A percentile compares a stretch with the other conserved stretches of the same genome.
These are phyloP conservation scores for Diacarnus erythraeanus DNA, from an alignment of 37 sponge, comb jelly and placozoan genomes.

Conservation along the genomic window DNA sequence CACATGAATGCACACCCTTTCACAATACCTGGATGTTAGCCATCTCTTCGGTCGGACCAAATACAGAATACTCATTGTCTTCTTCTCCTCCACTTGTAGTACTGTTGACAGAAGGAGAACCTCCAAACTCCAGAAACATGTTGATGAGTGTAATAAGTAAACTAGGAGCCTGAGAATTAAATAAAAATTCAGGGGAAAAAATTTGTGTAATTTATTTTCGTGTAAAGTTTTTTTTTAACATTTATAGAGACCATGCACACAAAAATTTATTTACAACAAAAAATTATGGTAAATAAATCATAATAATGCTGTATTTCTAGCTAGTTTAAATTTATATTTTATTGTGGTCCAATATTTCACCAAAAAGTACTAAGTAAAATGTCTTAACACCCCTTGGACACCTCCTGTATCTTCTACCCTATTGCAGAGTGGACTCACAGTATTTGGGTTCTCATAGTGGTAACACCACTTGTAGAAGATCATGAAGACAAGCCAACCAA, in stretches of 20 bases:
- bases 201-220: too few species aligned
- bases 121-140: conserved; percentile 96
- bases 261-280: too few species aligned
- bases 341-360: too few species aligned
- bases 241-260: background rate
- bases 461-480: conserved; percentile 92
- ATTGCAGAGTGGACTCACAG: too few species aligned
- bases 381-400: too few species aligned
- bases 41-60: conserved; percentile 15
- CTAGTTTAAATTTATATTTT: background rate
- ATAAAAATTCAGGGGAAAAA: background rate
- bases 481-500: conserved; percentile 93
- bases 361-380: too few species aligned
- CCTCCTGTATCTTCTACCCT: too few species aligned
- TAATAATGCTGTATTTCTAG: background rate
- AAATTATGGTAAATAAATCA: background rate
- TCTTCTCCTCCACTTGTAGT: background rate
- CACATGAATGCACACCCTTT: too few species aligned
- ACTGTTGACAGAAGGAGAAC: conserved; percentile 28
- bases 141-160: conserved; percentile 91
- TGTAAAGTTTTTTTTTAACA: too few species aligned
- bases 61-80: conserved; percentile 44
- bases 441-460: conserved; percentile 28
- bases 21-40: conserved; percentile 43
- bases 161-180: conserved; percentile 74